Conservation (phyloP, 2,888 invertebrate species). For the Nephrotoma guestfalica region DNA sequence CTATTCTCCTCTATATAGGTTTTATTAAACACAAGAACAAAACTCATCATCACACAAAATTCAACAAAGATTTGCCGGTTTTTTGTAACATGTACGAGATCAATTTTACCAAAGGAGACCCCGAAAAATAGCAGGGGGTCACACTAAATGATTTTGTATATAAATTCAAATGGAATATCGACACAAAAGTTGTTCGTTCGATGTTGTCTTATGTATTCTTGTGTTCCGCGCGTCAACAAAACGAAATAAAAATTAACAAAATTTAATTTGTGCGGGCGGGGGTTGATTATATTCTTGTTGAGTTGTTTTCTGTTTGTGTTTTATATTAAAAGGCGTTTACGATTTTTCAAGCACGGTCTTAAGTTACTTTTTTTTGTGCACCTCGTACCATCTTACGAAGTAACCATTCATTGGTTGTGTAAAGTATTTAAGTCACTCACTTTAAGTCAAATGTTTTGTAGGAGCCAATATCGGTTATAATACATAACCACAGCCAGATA, state of each 20-base stretch:
- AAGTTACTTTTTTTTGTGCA: background rate
- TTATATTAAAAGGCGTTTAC: background rate
- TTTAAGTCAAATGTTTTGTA: too few species aligned
- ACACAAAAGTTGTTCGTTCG: background rate
- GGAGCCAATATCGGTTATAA: too few species aligned
- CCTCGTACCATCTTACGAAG: too few species aligned
- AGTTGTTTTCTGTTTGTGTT: background rate
- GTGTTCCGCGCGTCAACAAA: background rate
- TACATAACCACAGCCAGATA: too few species aligned
- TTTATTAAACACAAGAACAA: background rate
- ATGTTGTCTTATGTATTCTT: background rate
- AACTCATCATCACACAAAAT: background rate
- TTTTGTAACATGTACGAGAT: background rate
- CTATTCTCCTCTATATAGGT: background rate
- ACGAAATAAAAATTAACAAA: background rate
- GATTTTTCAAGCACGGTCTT: background rate
- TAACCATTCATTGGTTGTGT: too few species aligned
- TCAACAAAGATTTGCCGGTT: background rate
- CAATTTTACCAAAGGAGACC: background rate
- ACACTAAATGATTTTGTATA: background rate
- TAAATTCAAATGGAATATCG: background rate
- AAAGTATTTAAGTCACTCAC: too few species aligned
- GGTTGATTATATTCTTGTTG: background rate
- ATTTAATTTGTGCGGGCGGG: conserved; percentile 1
- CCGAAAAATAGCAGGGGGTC: conserved; percentile 1